Evolutionary conservation across 1,140 invertebrate species (phyloP).

Genomic region (Ditylenchus dipsaci): DNA sequence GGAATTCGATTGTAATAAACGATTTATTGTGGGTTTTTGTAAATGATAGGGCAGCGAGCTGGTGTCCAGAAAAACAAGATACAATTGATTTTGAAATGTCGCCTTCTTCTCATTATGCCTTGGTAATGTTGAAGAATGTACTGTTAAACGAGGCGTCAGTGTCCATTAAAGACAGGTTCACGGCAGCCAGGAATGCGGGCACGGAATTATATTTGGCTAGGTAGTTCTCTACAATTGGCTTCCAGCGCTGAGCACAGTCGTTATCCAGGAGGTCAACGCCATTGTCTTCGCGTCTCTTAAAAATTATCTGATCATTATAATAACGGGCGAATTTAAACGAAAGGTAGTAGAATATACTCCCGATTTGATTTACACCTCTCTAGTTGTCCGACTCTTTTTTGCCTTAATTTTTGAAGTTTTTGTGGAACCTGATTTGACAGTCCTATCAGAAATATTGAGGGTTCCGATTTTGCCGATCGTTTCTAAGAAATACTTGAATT

Average conservation of each 20-base stretch:
- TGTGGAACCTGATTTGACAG: no score
- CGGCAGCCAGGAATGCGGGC: constrained; percentile 28
- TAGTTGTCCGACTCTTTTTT: neutral
- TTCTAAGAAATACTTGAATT: no score
- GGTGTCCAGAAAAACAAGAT: no score
- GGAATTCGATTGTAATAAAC: no score
- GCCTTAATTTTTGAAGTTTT: neutral
- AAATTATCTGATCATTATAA: neutral
- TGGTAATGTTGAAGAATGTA: constrained; percentile 12
- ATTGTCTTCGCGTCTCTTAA: constrained; percentile 12
- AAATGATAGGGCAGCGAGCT: no score
- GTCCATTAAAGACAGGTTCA: constrained; percentile 20
- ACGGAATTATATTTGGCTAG: constrained; percentile 19
- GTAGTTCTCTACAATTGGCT: constrained; percentile 18
- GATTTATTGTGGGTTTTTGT: no score
- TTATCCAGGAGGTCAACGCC: constrained; percentile 24
- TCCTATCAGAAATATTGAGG: no score
- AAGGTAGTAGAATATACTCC: neutral
- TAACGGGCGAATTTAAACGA: neutral
- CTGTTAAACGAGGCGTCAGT: constrained; percentile 5
- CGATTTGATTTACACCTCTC: neutral
- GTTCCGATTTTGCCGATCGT: no score
- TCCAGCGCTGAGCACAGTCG: constrained; percentile 26
- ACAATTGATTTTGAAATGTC: no score
- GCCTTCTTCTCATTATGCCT: neutral